Evolutionary conservation across 2,888 invertebrate species (phyloP).

Genomic region (Mythimna impura): DNA sequence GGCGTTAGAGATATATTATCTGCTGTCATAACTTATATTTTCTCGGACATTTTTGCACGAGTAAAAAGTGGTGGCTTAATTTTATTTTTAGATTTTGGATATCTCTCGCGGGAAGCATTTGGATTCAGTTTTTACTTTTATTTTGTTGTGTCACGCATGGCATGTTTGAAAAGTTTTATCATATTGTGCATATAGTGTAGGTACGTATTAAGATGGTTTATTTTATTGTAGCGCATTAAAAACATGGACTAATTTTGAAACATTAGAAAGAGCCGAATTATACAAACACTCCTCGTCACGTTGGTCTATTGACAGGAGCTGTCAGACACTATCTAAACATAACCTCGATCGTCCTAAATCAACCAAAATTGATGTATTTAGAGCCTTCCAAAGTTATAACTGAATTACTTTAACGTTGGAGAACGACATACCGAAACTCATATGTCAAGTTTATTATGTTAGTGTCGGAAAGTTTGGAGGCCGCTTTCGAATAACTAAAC

Average conservation of each 20-base stretch:
- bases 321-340: slow-evolving; percentile 36
- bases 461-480: slow-evolving; percentile 64
- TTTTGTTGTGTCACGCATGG: background rate
- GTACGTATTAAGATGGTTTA: background rate
- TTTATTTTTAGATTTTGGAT: slow-evolving; percentile 28
- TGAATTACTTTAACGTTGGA: slow-evolving; percentile 51
- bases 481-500: slow-evolving; percentile 41
- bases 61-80: slow-evolving; percentile 25
- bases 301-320: slow-evolving; percentile 10
- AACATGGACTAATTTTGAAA: background rate
- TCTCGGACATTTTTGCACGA: slow-evolving; percentile 29
- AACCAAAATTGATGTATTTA: slow-evolving; percentile 52
- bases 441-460: slow-evolving; percentile 69
- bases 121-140: slow-evolving; percentile 14
- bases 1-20: slow-evolving; percentile 62
- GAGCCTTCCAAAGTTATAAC: slow-evolving; percentile 54
- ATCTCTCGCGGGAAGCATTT: background rate
- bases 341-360: slow-evolving; percentile 41
- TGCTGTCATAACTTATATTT: slow-evolving; percentile 24
- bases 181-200: background rate
- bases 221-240: background rate
- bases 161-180: slow-evolving; percentile 5
- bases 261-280: background rate
- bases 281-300: slow-evolving; percentile 18
- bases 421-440: slow-evolving; percentile 59